phyloP scores from a whole-genome alignment of 2,888 invertebrate genomes.

The Cosmorhoe ocellata region DNA sequence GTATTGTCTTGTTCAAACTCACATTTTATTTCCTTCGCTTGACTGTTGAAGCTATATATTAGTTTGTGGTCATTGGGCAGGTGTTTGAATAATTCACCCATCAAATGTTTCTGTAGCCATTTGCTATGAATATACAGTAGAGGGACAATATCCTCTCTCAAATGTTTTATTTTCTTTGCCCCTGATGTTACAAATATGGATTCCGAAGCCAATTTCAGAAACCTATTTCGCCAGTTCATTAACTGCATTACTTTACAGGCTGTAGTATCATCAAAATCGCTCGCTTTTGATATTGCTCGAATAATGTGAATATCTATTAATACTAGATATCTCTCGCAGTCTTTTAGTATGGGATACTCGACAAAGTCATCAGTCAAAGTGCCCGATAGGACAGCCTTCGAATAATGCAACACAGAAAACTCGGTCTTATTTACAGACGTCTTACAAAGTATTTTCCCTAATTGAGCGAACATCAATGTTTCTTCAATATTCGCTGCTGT shows the following conservation, averaged over 20 bases:
- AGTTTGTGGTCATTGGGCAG: slow-evolving; percentile 39
- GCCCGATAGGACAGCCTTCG: slow-evolving; percentile 67
- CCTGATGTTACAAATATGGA: slow-evolving; percentile 55
- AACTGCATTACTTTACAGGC: slow-evolving; percentile 70
- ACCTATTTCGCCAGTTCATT: slow-evolving; percentile 81
- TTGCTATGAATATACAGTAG: slow-evolving; percentile 86
- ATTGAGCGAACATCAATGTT: slow-evolving; percentile 41
- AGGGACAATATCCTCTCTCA: slow-evolving; percentile 81
- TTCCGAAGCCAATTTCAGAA: slow-evolving; percentile 63
- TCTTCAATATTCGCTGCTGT: slow-evolving; percentile 63
- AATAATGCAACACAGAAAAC: slow-evolving; percentile 77
- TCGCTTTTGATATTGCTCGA: slow-evolving; percentile 50
- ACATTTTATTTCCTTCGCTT: slow-evolving; percentile 39
- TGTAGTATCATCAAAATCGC: slow-evolving; percentile 55
- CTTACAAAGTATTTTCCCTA: slow-evolving; percentile 43
- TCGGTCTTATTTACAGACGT: slow-evolving; percentile 34
- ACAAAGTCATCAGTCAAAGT: slow-evolving; percentile 72
- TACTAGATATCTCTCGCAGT: slow-evolving; percentile 74
- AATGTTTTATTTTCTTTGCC: slow-evolving; percentile 55
- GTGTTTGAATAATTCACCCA: slow-evolving; percentile 56
- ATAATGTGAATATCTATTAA: slow-evolving; percentile 71
- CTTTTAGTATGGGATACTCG: slow-evolving; percentile 78
- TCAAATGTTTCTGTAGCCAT: slow-evolving; percentile 87
- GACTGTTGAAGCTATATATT: slow-evolving; percentile 39
- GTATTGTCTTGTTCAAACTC: slow-evolving; percentile 48